Conservation (phyloP, 2,113 vertebrate species). For the Ascaphus truei region DNA sequence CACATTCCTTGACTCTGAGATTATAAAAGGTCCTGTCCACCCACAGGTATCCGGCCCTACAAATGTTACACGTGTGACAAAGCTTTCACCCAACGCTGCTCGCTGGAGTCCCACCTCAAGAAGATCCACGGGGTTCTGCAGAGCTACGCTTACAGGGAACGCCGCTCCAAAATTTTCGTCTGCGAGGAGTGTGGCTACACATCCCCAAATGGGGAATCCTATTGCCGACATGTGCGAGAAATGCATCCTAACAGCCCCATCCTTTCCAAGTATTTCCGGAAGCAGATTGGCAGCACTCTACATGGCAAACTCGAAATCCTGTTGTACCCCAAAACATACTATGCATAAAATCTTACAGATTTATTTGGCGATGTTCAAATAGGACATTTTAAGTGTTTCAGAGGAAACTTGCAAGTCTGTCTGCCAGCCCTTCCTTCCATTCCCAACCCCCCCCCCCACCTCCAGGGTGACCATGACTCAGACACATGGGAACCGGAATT, state of each 20-base stretch:
- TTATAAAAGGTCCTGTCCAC: neutral
- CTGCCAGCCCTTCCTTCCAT: too few relatives aligned
- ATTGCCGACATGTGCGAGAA: slow-evolving; percentile 67
- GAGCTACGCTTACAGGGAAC: slow-evolving; percentile 79
- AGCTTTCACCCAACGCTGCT: slow-evolving; percentile 85
- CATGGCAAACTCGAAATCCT: slow-evolving; percentile 52
- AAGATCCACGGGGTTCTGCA: slow-evolving; percentile 80
- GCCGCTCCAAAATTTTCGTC: slow-evolving; percentile 84
- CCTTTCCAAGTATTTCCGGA: slow-evolving; percentile 61
- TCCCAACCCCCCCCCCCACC: too few relatives aligned
- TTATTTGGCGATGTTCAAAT: too few relatives aligned
- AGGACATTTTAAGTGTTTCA: too few relatives aligned
- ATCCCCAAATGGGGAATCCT: slow-evolving; percentile 66
- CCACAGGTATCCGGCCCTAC: slow-evolving; percentile 80
- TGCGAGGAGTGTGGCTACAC: slow-evolving; percentile 86
- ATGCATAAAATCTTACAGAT: neutral
- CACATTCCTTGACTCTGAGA: neutral
- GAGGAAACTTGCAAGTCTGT: too few relatives aligned
- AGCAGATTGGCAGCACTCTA: slow-evolving; percentile 44
- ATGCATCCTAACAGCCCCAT: slow-evolving; percentile 62
- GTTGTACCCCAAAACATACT: slow-evolving; percentile 44
- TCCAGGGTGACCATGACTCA: too few relatives aligned
- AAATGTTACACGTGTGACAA: slow-evolving; percentile 81
- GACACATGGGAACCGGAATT: too few relatives aligned
- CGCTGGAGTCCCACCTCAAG: slow-evolving; percentile 80